phyloP scores from a whole-genome alignment of 1,140 invertebrate genomes.

The Drosophila sechellia region DNA sequence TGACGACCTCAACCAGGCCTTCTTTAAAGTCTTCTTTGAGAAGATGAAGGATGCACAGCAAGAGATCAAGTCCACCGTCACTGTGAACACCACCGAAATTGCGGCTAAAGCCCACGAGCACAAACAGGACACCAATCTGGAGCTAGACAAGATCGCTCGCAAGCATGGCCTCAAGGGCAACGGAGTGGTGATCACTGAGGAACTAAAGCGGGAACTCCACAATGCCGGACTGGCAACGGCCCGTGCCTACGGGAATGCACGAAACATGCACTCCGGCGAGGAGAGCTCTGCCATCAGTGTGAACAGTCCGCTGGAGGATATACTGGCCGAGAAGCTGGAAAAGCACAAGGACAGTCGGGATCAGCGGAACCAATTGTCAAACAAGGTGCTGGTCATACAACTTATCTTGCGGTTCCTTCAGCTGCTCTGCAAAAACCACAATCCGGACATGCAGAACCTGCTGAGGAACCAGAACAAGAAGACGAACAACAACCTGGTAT shows the following conservation, averaged over 20 bases:
- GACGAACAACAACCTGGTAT: no score
- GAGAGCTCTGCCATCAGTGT: slow-evolving; percentile 80
- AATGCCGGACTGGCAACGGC: slow-evolving; percentile 89
- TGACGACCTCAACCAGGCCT: slow-evolving; percentile 97
- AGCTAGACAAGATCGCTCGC: slow-evolving; percentile 88
- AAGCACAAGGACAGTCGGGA: slow-evolving; percentile 87
- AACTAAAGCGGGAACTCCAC: slow-evolving; percentile 91
- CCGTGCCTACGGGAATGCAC: slow-evolving; percentile 88
- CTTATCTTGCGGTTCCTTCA: slow-evolving; percentile 98
- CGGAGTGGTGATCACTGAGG: slow-evolving; percentile 91
- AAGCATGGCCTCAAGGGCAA: slow-evolving; percentile 88
- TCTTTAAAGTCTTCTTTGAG: slow-evolving; percentile 97
- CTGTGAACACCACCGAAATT: slow-evolving; percentile 94
- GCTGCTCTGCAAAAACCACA: slow-evolving; percentile 99
- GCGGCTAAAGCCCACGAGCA: slow-evolving; percentile 91
- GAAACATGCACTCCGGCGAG: slow-evolving; percentile 86
- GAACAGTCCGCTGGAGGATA: slow-evolving; percentile 88
- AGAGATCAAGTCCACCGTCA: slow-evolving; percentile 97
- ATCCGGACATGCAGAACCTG: slow-evolving; percentile 97
- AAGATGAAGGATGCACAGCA: slow-evolving; percentile 98
- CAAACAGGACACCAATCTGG: slow-evolving; percentile 88
- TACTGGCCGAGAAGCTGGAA: slow-evolving; percentile 91
- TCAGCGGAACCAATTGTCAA: slow-evolving; percentile 90
- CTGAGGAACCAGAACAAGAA: slow-evolving; percentile 96
- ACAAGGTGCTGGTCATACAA: slow-evolving; percentile 97